Evolutionary conservation across 1,140 invertebrate genomes (phyloP), one percentile per base, ranked within the genome.

Genomic region (Leptinotarsa texana): DNA sequence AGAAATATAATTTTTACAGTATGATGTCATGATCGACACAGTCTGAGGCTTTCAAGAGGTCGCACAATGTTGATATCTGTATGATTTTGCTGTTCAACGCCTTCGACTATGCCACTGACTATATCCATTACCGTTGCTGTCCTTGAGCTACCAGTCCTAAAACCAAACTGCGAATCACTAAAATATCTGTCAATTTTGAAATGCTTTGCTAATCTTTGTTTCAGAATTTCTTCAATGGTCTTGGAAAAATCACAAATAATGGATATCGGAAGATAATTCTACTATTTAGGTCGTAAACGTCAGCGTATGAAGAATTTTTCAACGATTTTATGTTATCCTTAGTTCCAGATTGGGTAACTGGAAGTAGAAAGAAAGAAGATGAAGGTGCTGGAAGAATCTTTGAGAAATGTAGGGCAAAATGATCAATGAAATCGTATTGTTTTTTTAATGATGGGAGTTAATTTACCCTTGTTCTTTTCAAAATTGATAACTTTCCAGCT

Each of bases 1-100:
- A 65, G 6, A 61, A 62, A 13, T 49, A 49, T 8, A 69, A 63
- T 42, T 63, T 77, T 57, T 70, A 0, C 18, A 75, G 63, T 48
- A 79, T 47, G 13, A 42, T 62, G 13, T 65, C 51, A 70, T 78
- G 72, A 42, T 27, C n/a, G 42, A 79, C 74, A 73, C 74, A 78
- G 42, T 79, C 73, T 21, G 78, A 79, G 17, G 76, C 76, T 47
- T 77, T 77, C 15, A 47, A 76, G 6, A 78, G 21, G 51, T 78
- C 72, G 49, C 69, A 74, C 18, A 78, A 73, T 13, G 69, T n/a
- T 76, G 15, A 70, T 63, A 18, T 24, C 47, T 21, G 63, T 22
- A 21, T 17, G 21, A 4, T 76, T 22, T 8, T 67, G 73, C 21
- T 71, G 62, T 24, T 79, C 74, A 48, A 78, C 21, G 33, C 62